Base-by-base conservation (phyloP, 64 coral and sea anemone genomes). In the Montipora sp. region DNA sequence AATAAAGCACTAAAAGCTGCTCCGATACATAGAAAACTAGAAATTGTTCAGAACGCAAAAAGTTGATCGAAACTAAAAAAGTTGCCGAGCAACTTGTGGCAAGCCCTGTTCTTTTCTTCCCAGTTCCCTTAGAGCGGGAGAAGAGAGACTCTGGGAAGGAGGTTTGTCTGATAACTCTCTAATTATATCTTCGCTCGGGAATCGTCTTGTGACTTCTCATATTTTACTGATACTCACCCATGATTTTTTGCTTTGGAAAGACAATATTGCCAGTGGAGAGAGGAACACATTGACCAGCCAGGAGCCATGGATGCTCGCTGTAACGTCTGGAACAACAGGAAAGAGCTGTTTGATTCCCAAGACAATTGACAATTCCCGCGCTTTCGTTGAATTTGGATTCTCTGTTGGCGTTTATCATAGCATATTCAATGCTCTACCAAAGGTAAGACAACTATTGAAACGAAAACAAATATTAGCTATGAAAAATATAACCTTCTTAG, bases 261-360 rank as follows among this genome's bases (percentile, higher is more conserved):
- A 50, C 3, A 20, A 47, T 19, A 72, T 85, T 50, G 61, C 61
- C 45, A 69, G 22, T 10, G 82, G 82, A 68, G n/a, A 70, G 45
- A 85, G 44, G 65, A 85, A 85, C 47, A 63, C 71, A 11, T 12
- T 85, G 46, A 85, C 82, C 3, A 50, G 47, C n/a, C 82, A 85
- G 47, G 65, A 85, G 18, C 82, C 82, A 9, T 85, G 82, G 82
- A 85, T 85, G 82, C 47, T 85, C 1, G 82, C 82, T 9, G 82
- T 85, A 9, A 85, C 82, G 14, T 85, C 82, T 16, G 82, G 82
- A 3, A 85, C 82, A 85, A 85, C 82, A 4, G 82, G 82, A 22
- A 85, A 70, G 49, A 85, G 82, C 46, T 71, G 82, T 71, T 43
- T 85, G 18, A 85, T 85, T 27, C 82, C 82, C 65, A 85, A 85